Conservation (phyloP, 35 echinoderm and acorn worm genomes). For the Acanthaster planci region DNA sequence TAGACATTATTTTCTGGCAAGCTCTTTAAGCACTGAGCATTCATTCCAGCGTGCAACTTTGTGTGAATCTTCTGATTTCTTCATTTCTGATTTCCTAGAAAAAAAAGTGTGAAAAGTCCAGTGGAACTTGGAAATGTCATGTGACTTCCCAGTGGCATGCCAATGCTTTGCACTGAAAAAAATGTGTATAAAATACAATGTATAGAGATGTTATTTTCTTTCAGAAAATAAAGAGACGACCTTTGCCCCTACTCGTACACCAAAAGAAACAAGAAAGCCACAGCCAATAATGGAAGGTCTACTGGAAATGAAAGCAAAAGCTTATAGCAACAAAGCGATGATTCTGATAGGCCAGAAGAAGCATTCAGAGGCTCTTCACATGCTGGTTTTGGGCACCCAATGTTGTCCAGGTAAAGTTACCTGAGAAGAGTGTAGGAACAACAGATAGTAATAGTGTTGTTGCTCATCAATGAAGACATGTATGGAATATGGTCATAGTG, state of each 20-base stretch:
- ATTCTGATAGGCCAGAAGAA: conserved; percentile 78
- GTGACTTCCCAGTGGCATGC: too few species aligned
- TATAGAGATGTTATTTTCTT: too few species aligned
- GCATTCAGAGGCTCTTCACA: conserved; percentile 51
- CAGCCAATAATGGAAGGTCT: conserved; percentile 27
- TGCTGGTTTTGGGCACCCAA: conserved; percentile 55
- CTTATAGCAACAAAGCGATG: conserved; percentile 80
- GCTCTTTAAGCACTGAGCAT: too few species aligned
- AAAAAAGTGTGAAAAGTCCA: too few species aligned
- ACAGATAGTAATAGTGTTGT: neutral
- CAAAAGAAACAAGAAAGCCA: neutral
- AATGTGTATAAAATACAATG: too few species aligned
- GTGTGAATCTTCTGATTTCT: too few species aligned
- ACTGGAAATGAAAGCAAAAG: conserved; percentile 54
- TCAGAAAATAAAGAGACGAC: too few species aligned
- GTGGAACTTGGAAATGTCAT: too few species aligned
- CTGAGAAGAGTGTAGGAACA: neutral
- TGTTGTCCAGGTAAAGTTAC: conserved; percentile 63
- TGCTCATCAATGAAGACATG: neutral
- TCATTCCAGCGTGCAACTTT: too few species aligned
- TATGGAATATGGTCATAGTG: neutral
- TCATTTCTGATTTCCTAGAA: too few species aligned
- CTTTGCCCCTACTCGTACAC: neutral
- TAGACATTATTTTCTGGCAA: too few species aligned
- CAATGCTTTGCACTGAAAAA: too few species aligned